Evolutionary conservation across 2,888 invertebrate genomes (phyloP).

Genomic region (Deilephila elpenor): DNA sequence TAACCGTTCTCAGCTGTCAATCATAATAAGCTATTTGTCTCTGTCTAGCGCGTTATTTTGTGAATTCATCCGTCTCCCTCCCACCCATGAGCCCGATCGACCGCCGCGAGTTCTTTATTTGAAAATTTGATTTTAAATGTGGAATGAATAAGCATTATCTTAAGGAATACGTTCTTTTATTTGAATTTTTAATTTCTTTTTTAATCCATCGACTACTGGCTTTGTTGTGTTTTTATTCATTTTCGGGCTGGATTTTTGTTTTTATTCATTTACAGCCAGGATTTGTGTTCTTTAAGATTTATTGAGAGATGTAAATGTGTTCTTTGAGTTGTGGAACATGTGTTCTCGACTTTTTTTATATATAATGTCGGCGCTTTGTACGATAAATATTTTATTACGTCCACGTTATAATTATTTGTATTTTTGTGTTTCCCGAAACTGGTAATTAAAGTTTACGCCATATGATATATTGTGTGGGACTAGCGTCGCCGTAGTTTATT

Average conservation of each 20-base stretch:
- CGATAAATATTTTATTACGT: constrained; percentile 52
- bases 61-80: constrained; percentile 62
- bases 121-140: constrained; percentile 85
- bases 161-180: constrained; percentile 81
- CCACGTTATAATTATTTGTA: constrained; percentile 50
- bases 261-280: constrained; percentile 61
- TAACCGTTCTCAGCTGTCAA: constrained; percentile 85
- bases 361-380: constrained; percentile 54
- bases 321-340: constrained; percentile 52
- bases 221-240: constrained; percentile 65
- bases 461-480: neutral
- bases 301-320: constrained; percentile 75
- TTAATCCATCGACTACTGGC: constrained; percentile 73
- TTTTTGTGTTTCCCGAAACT: constrained; percentile 43
- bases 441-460: constrained; percentile 10
- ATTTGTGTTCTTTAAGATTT: constrained; percentile 72
- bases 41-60: constrained; percentile 64
- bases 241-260: constrained; percentile 66
- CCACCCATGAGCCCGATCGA: constrained; percentile 71
- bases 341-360: constrained; percentile 53
- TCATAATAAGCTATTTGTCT: constrained; percentile 83
- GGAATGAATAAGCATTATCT: constrained; percentile 85
- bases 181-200: constrained; percentile 82
- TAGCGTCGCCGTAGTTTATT: neutral
- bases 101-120: constrained; percentile 81